Evolutionary conservation across 64 coral and sea anemone genomes (phyloP).

Genomic region (Catalaphyllia jardinei): DNA sequence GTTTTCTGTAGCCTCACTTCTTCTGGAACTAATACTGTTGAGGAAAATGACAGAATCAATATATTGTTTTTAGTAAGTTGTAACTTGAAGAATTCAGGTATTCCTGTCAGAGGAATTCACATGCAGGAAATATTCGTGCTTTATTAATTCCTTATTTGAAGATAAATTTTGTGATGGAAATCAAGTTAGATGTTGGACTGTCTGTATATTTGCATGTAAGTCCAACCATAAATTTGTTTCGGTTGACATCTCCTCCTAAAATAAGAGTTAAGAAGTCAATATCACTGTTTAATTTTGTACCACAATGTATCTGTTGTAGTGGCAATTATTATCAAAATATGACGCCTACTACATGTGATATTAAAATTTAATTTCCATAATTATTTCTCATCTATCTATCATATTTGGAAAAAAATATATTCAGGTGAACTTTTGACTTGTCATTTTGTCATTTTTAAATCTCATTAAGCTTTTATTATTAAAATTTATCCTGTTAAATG

Average conservation of each 20-base stretch:
- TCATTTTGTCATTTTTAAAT: too few relatives aligned
- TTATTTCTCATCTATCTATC: too few relatives aligned
- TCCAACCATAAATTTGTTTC: not conserved
- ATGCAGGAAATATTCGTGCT: not conserved
- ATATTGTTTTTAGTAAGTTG: not conserved
- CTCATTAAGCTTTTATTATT: too few relatives aligned
- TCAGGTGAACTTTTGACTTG: too few relatives aligned
- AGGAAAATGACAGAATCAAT: not conserved
- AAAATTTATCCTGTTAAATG: too few relatives aligned
- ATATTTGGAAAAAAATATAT: too few relatives aligned
- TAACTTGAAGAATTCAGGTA: not conserved
- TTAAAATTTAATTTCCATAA: too few relatives aligned
- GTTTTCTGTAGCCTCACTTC: not conserved
- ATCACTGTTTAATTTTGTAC: not conserved
- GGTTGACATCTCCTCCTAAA: not conserved
- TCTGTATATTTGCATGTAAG: not conserved
- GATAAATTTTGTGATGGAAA: not conserved
- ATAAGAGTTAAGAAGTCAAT: conserved; percentile 1
- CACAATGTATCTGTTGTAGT: not conserved
- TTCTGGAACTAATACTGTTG: not conserved
- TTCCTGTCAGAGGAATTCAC: not conserved
- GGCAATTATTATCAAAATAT: not conserved
- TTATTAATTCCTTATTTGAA: not conserved
- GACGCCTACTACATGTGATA: not conserved
- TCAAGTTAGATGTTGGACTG: conserved; percentile 2